phyloP scores from a whole-genome alignment of 1,140 invertebrate genomes.

The Trypoxylus dichotomus region DNA sequence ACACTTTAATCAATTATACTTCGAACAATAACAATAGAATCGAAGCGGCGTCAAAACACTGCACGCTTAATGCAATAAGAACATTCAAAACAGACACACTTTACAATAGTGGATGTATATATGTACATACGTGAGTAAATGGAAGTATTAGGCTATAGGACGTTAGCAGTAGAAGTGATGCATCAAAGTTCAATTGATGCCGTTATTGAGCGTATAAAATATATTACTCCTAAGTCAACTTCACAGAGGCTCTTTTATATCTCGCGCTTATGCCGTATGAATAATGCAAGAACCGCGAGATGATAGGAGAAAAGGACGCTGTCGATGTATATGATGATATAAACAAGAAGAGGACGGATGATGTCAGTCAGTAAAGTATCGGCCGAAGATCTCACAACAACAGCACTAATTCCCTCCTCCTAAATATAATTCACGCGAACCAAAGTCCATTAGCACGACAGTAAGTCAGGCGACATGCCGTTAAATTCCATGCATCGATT shows the following conservation, averaged over 20 bases:
- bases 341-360: not conserved
- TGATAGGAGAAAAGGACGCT: not conserved
- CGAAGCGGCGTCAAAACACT: slow-evolving; percentile 9
- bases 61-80: not conserved
- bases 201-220: slow-evolving; percentile 10
- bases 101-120: too few species aligned
- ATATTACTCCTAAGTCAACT: not conserved
- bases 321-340: slow-evolving; percentile 1
- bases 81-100: not conserved
- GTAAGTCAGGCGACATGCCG: slow-evolving; percentile 22
- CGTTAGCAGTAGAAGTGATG: not conserved
- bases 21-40: not conserved
- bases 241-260: not conserved
- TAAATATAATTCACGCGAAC: slow-evolving; percentile 18
- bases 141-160: not conserved
- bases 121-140: too few species aligned
- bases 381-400: not conserved
- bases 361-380: not conserved
- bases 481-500: slow-evolving; percentile 2
- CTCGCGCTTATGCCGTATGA: not conserved
- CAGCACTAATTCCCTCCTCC: not conserved
- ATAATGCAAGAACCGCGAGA: not conserved
- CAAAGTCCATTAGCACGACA: slow-evolving; percentile 18
- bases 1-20: slow-evolving; percentile 5
- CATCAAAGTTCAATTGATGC: slow-evolving; percentile 11